phyloP scores from a whole-genome alignment of 2,888 invertebrate species.

The Spilarctia lutea region DNA sequence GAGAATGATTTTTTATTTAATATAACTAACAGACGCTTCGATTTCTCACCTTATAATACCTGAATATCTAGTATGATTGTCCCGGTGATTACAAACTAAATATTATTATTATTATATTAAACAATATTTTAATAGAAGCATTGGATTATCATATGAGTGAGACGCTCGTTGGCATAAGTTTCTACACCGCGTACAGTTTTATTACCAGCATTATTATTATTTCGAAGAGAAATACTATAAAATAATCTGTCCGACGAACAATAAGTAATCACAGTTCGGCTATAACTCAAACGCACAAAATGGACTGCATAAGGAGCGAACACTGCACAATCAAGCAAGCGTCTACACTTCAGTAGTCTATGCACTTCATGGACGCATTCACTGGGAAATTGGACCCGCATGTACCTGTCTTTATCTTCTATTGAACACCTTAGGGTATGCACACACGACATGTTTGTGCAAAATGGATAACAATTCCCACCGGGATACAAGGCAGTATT shows the following conservation, averaged over 20 bases:
- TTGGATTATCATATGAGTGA: too few relatives aligned
- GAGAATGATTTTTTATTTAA: too few relatives aligned
- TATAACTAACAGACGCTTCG: too few relatives aligned
- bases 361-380: constrained; percentile 17
- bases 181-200: background rate
- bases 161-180: too few relatives aligned
- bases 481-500: background rate
- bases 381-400: constrained; percentile 27
- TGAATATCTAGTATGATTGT: too few relatives aligned
- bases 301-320: constrained; percentile 2
- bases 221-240: background rate
- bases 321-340: constrained; percentile 15
- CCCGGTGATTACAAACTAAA: too few relatives aligned
- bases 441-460: constrained; percentile 4
- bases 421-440: constrained; percentile 16
- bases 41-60: too few relatives aligned
- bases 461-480: constrained; percentile 9
- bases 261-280: constrained; percentile 1
- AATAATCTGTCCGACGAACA: constrained; percentile 4
- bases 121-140: too few relatives aligned
- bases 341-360: background rate
- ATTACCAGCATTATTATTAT: background rate
- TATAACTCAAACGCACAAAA: constrained; percentile 3
- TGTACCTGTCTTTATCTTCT: constrained; percentile 18
- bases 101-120: too few relatives aligned